Conservation (phyloP, 2,113 vertebrate genomes). For the Bubo blakistoni region DNA sequence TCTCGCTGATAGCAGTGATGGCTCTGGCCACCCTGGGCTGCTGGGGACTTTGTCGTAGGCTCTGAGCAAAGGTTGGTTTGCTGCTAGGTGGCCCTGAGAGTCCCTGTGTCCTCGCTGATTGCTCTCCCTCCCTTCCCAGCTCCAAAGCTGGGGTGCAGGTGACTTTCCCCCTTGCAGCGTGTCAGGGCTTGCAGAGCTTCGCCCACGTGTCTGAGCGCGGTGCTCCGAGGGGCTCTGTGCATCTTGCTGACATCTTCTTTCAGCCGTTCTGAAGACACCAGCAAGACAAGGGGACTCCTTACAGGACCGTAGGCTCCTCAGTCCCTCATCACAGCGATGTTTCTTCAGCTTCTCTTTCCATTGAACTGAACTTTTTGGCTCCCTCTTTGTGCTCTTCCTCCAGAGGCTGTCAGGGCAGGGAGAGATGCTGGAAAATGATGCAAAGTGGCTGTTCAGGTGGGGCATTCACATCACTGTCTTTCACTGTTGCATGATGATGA, state of each 20-base stretch:
- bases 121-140: background rate
- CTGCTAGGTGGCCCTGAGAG: background rate
- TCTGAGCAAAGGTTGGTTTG: background rate
- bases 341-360: background rate
- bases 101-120: background rate
- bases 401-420: background rate
- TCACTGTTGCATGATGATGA: background rate
- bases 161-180: background rate
- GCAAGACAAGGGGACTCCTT: background rate
- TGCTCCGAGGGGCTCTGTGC: background rate
- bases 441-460: background rate
- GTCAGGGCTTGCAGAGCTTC: background rate
- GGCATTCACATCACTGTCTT: background rate
- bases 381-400: background rate
- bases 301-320: background rate
- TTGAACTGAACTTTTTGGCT: background rate
- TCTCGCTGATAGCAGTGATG: background rate
- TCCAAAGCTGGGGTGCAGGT: background rate
- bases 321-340: background rate
- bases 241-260: background rate
- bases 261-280: background rate
- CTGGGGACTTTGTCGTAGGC: background rate
- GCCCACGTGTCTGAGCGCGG: rapidly evolving
- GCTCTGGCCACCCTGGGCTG: background rate
- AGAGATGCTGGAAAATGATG: background rate